Conservation (phyloP, 2,888 invertebrate species). For the Heliconius hortense region DNA sequence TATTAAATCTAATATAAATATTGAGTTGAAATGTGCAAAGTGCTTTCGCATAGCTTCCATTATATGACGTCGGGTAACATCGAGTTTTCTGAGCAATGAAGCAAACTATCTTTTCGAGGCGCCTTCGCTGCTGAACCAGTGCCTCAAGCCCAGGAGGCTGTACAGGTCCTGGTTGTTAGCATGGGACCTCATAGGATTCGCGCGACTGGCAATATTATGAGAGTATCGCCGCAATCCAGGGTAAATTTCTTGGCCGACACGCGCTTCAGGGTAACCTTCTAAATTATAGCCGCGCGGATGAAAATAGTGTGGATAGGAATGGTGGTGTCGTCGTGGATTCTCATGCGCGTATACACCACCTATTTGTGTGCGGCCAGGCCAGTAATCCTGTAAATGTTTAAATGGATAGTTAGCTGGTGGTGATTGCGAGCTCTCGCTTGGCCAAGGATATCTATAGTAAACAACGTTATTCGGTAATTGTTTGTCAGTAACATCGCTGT, state of each 20-base stretch:
- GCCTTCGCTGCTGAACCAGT: constrained; percentile 77
- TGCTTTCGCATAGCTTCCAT: constrained; percentile 71
- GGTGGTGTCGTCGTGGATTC: constrained; percentile 74
- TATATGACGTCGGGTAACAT: constrained; percentile 81
- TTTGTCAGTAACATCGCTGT: constrained; percentile 45
- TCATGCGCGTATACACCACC: constrained; percentile 73
- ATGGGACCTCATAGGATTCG: constrained; percentile 58
- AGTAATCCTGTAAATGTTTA: constrained; percentile 74
- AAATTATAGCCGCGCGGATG: constrained; percentile 61
- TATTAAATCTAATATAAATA: constrained; percentile 47
- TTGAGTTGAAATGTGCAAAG: constrained; percentile 32
- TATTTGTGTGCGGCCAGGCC: constrained; percentile 66
- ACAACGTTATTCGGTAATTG: constrained; percentile 56
- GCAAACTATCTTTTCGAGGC: constrained; percentile 75
- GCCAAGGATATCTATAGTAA: constrained; percentile 73
- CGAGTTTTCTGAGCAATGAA: constrained; percentile 65
- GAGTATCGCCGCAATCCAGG: constrained; percentile 61
- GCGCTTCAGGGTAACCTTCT: constrained; percentile 49
- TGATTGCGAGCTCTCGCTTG: constrained; percentile 64
- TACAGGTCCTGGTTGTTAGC: constrained; percentile 70
- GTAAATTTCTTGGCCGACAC: constrained; percentile 58
- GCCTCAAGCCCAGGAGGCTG: constrained; percentile 72
- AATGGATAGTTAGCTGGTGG: constrained; percentile 74
- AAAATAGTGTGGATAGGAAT: constrained; percentile 68
- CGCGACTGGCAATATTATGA: constrained; percentile 58